Evolutionary conservation across 2,113 vertebrate species (phyloP).

Genomic region (Microtus montanus): DNA sequence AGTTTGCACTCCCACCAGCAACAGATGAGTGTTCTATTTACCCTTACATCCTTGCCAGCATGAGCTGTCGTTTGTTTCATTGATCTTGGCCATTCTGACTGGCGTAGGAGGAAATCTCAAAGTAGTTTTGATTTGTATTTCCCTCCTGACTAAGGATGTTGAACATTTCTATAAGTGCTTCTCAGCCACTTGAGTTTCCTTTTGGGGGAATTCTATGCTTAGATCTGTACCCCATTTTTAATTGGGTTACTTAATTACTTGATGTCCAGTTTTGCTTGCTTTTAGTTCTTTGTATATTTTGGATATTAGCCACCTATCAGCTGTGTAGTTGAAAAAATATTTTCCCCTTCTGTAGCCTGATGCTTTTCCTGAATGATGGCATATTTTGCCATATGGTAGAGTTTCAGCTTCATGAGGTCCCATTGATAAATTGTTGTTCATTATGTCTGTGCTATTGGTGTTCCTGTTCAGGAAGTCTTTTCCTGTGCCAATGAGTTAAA

Average conservation of each 20-base stretch:
- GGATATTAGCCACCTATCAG: not conserved
- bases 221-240: not conserved
- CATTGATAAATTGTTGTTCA: not conserved
- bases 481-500: not conserved
- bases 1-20: not conserved
- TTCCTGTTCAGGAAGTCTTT: not conserved
- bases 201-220: not conserved
- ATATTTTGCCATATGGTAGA: not conserved
- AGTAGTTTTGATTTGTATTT: not conserved
- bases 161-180: not conserved
- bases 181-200: not conserved
- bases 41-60: not conserved
- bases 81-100: not conserved
- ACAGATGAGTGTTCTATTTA: not conserved
- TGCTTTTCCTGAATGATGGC: not conserved
- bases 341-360: not conserved
- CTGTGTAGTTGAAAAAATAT: not conserved
- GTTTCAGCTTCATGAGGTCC: not conserved
- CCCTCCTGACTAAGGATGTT: not conserved
- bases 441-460: not conserved
- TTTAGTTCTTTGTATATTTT: not conserved
- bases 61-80: not conserved
- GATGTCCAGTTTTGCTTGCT: not conserved
- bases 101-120: not conserved
- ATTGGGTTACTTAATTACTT: not conserved